These are phyloP conservation scores for Neocrepidodera transversa DNA, from an alignment of 2,888 invertebrate genomes.

Conservation along the genomic window DNA sequence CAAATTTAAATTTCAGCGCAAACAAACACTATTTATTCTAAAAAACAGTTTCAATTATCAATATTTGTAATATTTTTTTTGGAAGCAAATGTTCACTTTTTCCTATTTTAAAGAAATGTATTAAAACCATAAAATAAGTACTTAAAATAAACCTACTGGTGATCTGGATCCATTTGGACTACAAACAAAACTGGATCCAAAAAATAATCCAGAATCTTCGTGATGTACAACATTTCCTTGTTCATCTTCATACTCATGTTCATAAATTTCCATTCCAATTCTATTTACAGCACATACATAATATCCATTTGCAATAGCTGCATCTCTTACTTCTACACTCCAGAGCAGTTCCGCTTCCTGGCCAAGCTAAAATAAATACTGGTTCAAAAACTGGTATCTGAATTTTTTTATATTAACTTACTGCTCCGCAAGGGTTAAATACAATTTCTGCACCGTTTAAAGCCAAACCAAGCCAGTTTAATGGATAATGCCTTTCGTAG, in stretches of 20 bases:
- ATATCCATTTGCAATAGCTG: constrained; percentile 94
- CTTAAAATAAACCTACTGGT: constrained; percentile 71
- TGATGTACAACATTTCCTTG: constrained; percentile 75
- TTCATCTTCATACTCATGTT: constrained; percentile 83
- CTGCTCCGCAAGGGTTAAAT: constrained; percentile 97
- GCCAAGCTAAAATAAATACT: constrained; percentile 57
- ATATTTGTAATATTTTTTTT: too few species aligned
- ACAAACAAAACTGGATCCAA: constrained; percentile 93
- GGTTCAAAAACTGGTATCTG: too few species aligned
- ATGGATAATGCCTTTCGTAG: constrained; percentile 96
- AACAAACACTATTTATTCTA: too few species aligned
- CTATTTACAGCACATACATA: constrained; percentile 95
- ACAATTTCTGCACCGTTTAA: constrained; percentile 98
- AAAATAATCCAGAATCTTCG: constrained; percentile 89
- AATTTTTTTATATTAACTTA: constrained; percentile 55
- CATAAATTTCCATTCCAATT: constrained; percentile 87
- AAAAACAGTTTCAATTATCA: too few species aligned
- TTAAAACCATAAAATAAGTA: too few species aligned
- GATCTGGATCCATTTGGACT: constrained; percentile 93
- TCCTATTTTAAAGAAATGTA: background rate
- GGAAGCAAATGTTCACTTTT: too few species aligned
- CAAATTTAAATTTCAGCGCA: too few species aligned
- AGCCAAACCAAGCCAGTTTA: constrained; percentile 98
- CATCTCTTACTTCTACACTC: constrained; percentile 93
- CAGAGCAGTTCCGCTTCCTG: constrained; percentile 89